phyloP scores from a whole-genome alignment of 1,140 invertebrate species.

The Adelges cooleyi region DNA sequence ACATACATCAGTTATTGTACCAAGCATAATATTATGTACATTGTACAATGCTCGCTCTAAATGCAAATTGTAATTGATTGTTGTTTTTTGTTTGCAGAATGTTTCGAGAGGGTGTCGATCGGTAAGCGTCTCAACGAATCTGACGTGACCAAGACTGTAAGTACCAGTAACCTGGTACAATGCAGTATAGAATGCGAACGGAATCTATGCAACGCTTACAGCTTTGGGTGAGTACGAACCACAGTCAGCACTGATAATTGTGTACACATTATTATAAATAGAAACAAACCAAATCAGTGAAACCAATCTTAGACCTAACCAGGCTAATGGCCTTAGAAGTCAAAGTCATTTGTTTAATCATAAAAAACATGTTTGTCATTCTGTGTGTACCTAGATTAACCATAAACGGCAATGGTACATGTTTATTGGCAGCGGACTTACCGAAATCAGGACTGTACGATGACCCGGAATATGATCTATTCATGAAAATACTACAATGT shows the following conservation, averaged over 20 bases:
- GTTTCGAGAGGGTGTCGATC: conserved; percentile 35
- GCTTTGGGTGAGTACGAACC: conserved; percentile 33
- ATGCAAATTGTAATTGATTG: too few species aligned
- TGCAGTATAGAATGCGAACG: conserved; percentile 36
- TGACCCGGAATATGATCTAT: conserved; percentile 33
- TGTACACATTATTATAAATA: neutral
- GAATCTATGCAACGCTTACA: conserved; percentile 33
- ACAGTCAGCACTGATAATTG: neutral
- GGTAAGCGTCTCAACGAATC: conserved; percentile 34
- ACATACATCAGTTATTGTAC: too few species aligned
- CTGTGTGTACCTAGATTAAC: conserved; percentile 32
- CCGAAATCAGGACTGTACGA: conserved; percentile 29
- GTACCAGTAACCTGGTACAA: conserved; percentile 30
- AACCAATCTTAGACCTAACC: neutral
- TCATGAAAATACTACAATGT: conserved; percentile 32
- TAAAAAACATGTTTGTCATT: neutral
- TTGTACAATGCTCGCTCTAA: too few species aligned
- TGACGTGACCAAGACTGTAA: conserved; percentile 32
- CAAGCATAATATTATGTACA: too few species aligned
- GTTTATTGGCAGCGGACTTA: conserved; percentile 30
- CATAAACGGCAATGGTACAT: conserved; percentile 32
- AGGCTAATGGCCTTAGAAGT: neutral
- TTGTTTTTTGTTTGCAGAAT: conserved; percentile 34
- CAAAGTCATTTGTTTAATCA: neutral
- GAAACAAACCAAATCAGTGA: neutral